Percentiles rank a stretch among this genome's conserved stretches.
These are phyloP conservation scores for Eremobia ochroleuca DNA, from an alignment of 2,888 invertebrate genomes.

Conservation along the genomic window DNA sequence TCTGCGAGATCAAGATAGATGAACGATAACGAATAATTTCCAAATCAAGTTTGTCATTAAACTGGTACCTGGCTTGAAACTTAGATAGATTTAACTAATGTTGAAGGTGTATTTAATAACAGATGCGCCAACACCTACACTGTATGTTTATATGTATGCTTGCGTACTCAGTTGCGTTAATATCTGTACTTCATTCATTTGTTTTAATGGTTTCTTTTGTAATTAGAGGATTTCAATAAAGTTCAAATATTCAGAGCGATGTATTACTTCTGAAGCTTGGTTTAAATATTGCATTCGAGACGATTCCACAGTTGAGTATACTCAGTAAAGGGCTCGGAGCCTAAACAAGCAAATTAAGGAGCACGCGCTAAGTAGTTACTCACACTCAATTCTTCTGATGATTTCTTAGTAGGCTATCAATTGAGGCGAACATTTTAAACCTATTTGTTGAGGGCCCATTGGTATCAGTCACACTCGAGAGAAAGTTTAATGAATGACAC, in stretches of 20 bases:
- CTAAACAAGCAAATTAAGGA: constrained; percentile 60
- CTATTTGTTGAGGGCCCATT: constrained; percentile 72
- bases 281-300: constrained; percentile 37
- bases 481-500: constrained; percentile 79
- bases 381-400: constrained; percentile 63
- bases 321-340: constrained; percentile 46
- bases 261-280: constrained; percentile 14
- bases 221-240: constrained; percentile 21
- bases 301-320: constrained; percentile 21
- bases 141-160: constrained; percentile 39
- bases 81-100: constrained; percentile 67
- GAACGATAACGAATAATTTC: constrained; percentile 76
- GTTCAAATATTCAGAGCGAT: background rate
- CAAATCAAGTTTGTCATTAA: constrained; percentile 74
- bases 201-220: constrained; percentile 37
- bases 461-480: constrained; percentile 73
- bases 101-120: constrained; percentile 60
- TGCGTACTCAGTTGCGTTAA: constrained; percentile 19
- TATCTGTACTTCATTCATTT: constrained; percentile 20
- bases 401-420: constrained; percentile 68
- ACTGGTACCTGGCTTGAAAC: constrained; percentile 65
- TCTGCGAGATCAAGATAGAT: constrained; percentile 80
- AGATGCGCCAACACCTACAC: constrained; percentile 52
- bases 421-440: constrained; percentile 68
- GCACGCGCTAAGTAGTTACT: constrained; percentile 61